Evolutionary conservation across 2,113 vertebrate species (phyloP), one percentile per base, ranked within the genome.

Genomic region (Odontophorus gujanensis): DNA sequence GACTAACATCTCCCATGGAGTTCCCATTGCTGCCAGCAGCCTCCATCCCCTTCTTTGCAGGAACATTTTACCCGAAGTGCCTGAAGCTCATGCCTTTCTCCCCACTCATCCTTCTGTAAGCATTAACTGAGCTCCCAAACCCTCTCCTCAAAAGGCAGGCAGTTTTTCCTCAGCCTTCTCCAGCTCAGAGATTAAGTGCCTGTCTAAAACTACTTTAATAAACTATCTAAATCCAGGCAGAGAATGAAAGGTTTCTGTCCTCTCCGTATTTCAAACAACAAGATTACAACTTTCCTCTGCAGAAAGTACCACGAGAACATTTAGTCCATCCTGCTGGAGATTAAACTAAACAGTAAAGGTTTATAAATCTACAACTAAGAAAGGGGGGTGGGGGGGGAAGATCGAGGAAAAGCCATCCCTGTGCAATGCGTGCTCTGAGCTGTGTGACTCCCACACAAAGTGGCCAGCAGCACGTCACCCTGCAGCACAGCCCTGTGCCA

Each of bases 281-380:
- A 80, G 67, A 71, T 78, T 79, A 89, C 45, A 69, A 79, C 42
- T 62, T 69, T 81, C 75, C 50, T 84, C 58, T 24, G 8, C 69
- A 75, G 58, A 36, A 63, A 71, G 26, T 0, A 59, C 11, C 5
- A 10, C 47, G 17, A 22, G 58, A 40, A 86, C 14, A 61, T 81
- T 93, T 71, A 74, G 80, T 87, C 78, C 89, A 6, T 2, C 3
- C 42, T 28, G 42, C 55, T 74, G 47, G 38, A 79, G 61, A 59
- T 13, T 19, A 69, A 81, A 82, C 38, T n/a, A 40, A 77, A 73
- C 21, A 85, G 55, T 8, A 13, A 88, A 17, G 9, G 18, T 36
- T 18, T 78, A 69, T 75, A 83, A 43, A 84, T 9, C 26, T 24
- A 18, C 7, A 45, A 22, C 79, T 7, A 67, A 1, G 42, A 4